Percentiles rank a stretch among this genome's conserved stretches.
phyloP scores from a whole-genome alignment of 2,888 invertebrate genomes.

The Tetrapedia diversipes region DNA sequence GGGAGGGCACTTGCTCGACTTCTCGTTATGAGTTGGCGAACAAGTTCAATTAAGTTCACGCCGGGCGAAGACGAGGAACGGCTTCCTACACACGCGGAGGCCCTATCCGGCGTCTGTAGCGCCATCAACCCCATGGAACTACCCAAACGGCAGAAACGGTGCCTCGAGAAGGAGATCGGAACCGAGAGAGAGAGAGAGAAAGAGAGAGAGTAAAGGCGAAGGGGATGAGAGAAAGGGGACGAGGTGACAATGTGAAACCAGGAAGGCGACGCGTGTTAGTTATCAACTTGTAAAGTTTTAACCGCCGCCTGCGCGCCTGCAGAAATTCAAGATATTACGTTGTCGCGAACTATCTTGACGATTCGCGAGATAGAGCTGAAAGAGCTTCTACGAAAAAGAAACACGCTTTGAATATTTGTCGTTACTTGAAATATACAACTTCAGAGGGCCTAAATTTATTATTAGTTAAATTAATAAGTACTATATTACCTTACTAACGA shows the following conservation, averaged over 20 bases:
- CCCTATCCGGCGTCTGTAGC: conserved; percentile 58
- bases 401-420: too few relatives aligned
- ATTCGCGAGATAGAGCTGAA: background rate
- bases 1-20: conserved; percentile 80
- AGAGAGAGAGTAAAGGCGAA: background rate
- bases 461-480: too few relatives aligned
- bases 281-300: conserved; percentile 44
- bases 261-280: conserved; percentile 50
- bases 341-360: background rate
- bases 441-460: too few relatives aligned
- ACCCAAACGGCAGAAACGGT: conserved; percentile 38
- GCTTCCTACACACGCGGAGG: conserved; percentile 76
- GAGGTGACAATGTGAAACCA: conserved; percentile 51
- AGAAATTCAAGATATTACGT: background rate
- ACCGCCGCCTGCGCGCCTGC: conserved; percentile 9
- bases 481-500: too few relatives aligned
- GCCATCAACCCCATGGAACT: conserved; percentile 53
- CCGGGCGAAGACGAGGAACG: conserved; percentile 72
- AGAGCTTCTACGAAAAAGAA: too few relatives aligned
- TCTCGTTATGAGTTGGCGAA: conserved; percentile 83
- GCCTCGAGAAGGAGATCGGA: conserved; percentile 5
- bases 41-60: conserved; percentile 82
- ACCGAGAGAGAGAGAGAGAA: background rate
- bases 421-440: too few relatives aligned
- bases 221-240: conserved; percentile 31